Conservation (phyloP, 2,888 invertebrate species). For the Melinopterus prodromus region DNA sequence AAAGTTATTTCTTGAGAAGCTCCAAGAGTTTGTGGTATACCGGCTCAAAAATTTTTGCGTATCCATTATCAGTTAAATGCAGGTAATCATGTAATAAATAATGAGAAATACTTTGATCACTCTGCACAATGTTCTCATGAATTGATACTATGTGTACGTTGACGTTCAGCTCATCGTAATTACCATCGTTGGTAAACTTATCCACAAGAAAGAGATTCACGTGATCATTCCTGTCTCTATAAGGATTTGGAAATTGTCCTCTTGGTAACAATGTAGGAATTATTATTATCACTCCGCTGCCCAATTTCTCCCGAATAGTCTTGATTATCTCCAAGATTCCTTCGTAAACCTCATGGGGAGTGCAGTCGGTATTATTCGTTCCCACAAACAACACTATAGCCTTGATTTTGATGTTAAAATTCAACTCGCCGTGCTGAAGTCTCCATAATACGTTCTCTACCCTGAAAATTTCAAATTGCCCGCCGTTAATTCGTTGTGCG, state of each 20-base stretch:
- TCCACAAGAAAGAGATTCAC: slow-evolving; percentile 66
- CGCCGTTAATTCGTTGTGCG: not conserved
- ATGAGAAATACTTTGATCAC: slow-evolving; percentile 68
- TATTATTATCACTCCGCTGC: slow-evolving; percentile 61
- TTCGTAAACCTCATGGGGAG: slow-evolving; percentile 68
- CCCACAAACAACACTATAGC: slow-evolving; percentile 71
- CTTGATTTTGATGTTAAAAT: slow-evolving; percentile 72
- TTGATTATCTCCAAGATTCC: slow-evolving; percentile 69
- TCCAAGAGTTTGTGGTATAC: slow-evolving; percentile 61
- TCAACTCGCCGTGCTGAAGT: slow-evolving; percentile 72
- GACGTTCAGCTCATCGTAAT: slow-evolving; percentile 53
- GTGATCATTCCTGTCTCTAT: slow-evolving; percentile 67
- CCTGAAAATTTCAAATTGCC: slow-evolving; percentile 43
- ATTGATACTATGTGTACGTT: slow-evolving; percentile 57
- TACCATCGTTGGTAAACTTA: slow-evolving; percentile 55
- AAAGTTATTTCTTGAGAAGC: slow-evolving; percentile 30
- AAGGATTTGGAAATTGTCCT: slow-evolving; percentile 70
- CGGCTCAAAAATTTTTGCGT: slow-evolving; percentile 68
- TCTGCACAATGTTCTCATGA: slow-evolving; percentile 59
- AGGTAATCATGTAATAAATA: slow-evolving; percentile 75
- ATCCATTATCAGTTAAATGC: slow-evolving; percentile 71
- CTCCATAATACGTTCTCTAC: slow-evolving; percentile 76
- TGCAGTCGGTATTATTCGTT: slow-evolving; percentile 71
- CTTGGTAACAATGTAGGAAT: slow-evolving; percentile 72
- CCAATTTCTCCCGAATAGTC: slow-evolving; percentile 65